Conservation (phyloP, 2,113 vertebrate species). For the Columba janthina region DNA sequence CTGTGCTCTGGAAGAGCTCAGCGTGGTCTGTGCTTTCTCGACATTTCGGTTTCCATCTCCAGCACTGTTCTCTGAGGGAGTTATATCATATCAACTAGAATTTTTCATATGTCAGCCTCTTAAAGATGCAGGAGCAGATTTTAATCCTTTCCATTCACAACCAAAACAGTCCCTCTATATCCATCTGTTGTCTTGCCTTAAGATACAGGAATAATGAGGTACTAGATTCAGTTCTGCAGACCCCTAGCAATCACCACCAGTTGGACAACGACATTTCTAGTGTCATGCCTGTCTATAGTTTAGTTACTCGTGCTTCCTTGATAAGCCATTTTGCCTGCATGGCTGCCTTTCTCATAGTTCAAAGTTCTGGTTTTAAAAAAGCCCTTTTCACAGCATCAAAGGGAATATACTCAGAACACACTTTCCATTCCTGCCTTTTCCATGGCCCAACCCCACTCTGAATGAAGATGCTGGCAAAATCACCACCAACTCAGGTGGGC, state of each 20-base stretch:
- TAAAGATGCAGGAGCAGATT: not conserved
- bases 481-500: fast-evolving
- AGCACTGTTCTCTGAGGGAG: not conserved
- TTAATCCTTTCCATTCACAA: not conserved
- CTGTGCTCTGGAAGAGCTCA: not conserved
- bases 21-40: not conserved
- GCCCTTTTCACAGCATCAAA: not conserved
- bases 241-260: not conserved
- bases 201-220: not conserved
- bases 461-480: not conserved
- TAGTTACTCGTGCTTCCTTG: not conserved
- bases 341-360: not conserved
- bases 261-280: not conserved
- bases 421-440: not conserved
- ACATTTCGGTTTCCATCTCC: not conserved
- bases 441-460: not conserved
- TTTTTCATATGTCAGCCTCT: not conserved
- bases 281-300: not conserved
- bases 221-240: not conserved
- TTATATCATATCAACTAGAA: not conserved
- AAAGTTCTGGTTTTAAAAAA: not conserved
- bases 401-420: not conserved
- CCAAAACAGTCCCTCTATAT: not conserved
- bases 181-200: not conserved
- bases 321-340: not conserved